Conservation (phyloP, 2,113 vertebrate genomes). For the Petrocephalus microphthalmus region DNA sequence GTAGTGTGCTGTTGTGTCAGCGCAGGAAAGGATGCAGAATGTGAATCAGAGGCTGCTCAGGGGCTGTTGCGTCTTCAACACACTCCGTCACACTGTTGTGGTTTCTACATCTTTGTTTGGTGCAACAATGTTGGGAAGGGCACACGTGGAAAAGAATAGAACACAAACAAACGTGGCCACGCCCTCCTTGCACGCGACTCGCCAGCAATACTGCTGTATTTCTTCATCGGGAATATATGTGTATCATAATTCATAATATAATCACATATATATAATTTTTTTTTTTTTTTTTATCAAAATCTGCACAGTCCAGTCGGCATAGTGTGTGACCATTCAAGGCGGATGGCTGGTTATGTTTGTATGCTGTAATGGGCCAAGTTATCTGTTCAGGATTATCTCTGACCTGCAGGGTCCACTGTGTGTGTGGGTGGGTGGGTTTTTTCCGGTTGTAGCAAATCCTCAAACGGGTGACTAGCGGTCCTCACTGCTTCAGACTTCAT, state of each 20-base stretch:
- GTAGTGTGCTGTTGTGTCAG: not conserved
- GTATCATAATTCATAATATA: too few relatives aligned
- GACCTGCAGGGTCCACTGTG: not conserved
- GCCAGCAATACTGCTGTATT: not conserved
- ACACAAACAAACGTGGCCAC: not conserved
- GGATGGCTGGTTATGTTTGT: not conserved
- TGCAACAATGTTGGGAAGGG: not conserved
- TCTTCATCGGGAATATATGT: not conserved
- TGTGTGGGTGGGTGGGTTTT: not conserved
- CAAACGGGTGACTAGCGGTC: too few relatives aligned
- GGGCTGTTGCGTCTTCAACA: not conserved
- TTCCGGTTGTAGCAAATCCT: too few relatives aligned
- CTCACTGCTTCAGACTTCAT: too few relatives aligned
- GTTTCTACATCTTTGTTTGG: not conserved
- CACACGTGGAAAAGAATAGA: not conserved
- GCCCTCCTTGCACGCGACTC: not conserved
- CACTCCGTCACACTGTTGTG: not conserved
- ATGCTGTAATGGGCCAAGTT: not conserved
- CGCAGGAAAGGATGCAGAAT: not conserved
- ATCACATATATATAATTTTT: too few relatives aligned
- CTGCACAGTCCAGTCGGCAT: not conserved
- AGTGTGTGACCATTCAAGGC: not conserved
- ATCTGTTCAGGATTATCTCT: not conserved
- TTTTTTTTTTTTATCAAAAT: not conserved
- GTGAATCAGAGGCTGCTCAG: not conserved